These are phyloP conservation scores for Coregonus sp. DNA, from an alignment of 2,797 vertebrate genomes.

Conservation along the genomic window DNA sequence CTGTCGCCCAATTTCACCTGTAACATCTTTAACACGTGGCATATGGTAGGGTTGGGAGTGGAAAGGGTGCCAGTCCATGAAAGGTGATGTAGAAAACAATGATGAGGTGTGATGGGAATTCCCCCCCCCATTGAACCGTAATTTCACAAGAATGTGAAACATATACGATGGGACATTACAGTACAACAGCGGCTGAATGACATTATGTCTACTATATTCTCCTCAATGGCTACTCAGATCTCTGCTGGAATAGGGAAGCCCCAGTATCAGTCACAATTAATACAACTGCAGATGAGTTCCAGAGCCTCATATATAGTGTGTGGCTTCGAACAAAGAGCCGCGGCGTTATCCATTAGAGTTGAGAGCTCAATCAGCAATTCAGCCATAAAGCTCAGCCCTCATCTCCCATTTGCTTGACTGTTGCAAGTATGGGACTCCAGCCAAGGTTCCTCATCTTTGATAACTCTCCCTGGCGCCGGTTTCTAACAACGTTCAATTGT, in stretches of 20 bases:
- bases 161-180: not conserved
- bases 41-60: conserved; percentile 6
- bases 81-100: not conserved
- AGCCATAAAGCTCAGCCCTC: conserved; percentile 56
- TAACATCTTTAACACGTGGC: conserved; percentile 35
- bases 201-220: conserved; percentile 16
- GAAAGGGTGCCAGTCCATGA: not conserved
- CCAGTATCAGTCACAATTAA: conserved; percentile 37
- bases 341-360: conserved; percentile 38
- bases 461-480: conserved; percentile 47
- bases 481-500: conserved; percentile 57
- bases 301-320: conserved; percentile 24
- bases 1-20: conserved; percentile 53
- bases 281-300: conserved; percentile 33
- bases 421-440: conserved; percentile 36
- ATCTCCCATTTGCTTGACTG: conserved; percentile 20
- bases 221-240: conserved; percentile 21
- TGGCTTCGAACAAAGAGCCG: conserved; percentile 32
- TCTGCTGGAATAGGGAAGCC: conserved; percentile 36
- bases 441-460: conserved; percentile 70
- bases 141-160: conserved; percentile 2
- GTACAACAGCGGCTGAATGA: not conserved
- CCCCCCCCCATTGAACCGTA: conserved; percentile 4
- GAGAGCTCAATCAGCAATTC: conserved; percentile 52
- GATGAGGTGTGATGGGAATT: not conserved